Conservation (phyloP, 2,113 vertebrate species). For the Edolisoma coerulescens region DNA sequence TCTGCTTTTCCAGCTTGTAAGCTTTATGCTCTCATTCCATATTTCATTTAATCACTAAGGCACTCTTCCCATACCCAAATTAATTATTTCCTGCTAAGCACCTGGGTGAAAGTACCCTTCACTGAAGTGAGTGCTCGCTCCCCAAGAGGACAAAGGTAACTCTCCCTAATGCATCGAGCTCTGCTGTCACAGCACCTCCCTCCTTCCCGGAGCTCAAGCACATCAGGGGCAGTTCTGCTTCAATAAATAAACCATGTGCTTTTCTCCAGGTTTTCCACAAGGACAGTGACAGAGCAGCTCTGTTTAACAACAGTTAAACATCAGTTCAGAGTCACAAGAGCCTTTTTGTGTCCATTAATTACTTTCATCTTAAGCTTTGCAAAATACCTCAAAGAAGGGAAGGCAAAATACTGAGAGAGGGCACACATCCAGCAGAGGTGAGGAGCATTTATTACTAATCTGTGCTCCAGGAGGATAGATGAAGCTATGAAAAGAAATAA, state of each 20-base stretch:
- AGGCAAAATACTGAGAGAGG: not conserved
- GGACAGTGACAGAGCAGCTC: not conserved
- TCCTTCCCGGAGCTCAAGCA: not conserved
- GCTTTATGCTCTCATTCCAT: not conserved
- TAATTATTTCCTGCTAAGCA: not conserved
- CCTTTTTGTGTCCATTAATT: not conserved
- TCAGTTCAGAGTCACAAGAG: not conserved
- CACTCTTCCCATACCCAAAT: not conserved
- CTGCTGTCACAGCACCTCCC: not conserved
- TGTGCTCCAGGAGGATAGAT: not conserved
- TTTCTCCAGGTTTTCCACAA: not conserved
- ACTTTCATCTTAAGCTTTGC: not conserved
- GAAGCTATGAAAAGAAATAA: constrained; percentile 15
- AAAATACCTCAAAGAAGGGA: not conserved
- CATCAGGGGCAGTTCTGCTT: not conserved
- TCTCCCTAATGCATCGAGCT: accelerated
- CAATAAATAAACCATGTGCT: not conserved
- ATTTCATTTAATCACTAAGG: not conserved
- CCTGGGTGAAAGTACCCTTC: not conserved
- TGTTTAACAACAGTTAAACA: not conserved
- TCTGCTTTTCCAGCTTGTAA: not conserved
- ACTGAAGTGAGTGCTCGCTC: not conserved
- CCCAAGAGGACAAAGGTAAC: not conserved
- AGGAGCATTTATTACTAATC: constrained; percentile 12
- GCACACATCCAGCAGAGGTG: not conserved